A percentile compares a stretch with the other conserved stretches of the same genome.
Conservation (phyloP, 2,113 vertebrate genomes). For the Narcine bancroftii region DNA sequence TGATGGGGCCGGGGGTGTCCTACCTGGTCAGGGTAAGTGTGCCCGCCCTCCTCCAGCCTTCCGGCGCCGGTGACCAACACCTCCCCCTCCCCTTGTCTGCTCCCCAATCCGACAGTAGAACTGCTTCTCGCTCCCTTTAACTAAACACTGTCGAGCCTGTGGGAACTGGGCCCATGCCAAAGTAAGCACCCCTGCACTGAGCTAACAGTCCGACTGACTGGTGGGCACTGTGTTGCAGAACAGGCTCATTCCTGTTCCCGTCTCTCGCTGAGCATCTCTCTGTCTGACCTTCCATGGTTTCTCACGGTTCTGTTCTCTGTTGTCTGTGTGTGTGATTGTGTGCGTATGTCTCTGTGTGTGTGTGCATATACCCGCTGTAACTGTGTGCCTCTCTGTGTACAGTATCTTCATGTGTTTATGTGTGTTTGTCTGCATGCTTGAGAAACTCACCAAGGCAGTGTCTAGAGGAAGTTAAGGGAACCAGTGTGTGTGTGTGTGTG, state of each 20-base stretch:
- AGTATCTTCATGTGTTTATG: too few species aligned
- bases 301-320: too few species aligned
- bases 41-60: fast-evolving
- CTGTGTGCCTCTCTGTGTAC: too few species aligned
- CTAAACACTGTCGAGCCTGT: not conserved
- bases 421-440: too few species aligned
- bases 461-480: too few species aligned
- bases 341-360: too few species aligned
- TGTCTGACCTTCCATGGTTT: too few species aligned
- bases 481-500: too few species aligned
- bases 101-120: not conserved
- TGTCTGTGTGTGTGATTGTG: too few species aligned
- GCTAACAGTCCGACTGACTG: not conserved
- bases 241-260: not conserved
- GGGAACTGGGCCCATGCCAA: not conserved
- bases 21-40: conserved; percentile 73
- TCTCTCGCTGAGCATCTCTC: not conserved
- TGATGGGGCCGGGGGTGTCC: conserved; percentile 86
- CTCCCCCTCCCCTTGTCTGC: conserved; percentile 5
- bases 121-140: not conserved
- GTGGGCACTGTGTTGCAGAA: not conserved
- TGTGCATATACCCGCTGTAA: too few species aligned
- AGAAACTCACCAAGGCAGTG: too few species aligned
- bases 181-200: not conserved
- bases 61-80: too few species aligned